phyloP scores from a whole-genome alignment of 2,888 invertebrate genomes.

The Chloroclysta siterata region DNA sequence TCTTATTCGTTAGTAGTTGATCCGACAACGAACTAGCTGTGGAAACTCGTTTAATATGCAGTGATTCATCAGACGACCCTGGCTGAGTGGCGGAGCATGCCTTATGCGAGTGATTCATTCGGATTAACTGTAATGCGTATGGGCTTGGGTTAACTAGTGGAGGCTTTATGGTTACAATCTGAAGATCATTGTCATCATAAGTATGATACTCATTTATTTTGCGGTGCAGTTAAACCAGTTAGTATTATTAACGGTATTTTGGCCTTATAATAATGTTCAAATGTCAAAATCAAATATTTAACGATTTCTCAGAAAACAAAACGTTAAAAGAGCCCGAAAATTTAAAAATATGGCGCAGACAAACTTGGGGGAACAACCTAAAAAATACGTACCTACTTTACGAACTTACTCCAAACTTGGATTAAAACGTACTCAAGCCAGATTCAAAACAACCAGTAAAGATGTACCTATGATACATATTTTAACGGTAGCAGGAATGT shows the following conservation, averaged over 20 bases:
- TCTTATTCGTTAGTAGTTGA: not conserved
- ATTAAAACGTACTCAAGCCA: not conserved
- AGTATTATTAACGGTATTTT: too few relatives aligned
- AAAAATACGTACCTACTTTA: too few relatives aligned
- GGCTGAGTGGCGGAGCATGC: slow-evolving; percentile 32
- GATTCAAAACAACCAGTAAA: too few relatives aligned
- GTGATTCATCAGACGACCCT: slow-evolving; percentile 38
- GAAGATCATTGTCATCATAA: not conserved
- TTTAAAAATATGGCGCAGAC: too few relatives aligned
- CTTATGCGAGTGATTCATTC: slow-evolving; percentile 42
- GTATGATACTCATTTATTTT: not conserved
- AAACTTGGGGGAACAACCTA: too few relatives aligned
- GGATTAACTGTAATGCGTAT: slow-evolving; percentile 40
- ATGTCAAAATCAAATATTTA: too few relatives aligned
- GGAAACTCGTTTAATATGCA: slow-evolving; percentile 26
- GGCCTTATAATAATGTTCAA: too few relatives aligned
- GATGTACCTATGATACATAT: too few relatives aligned
- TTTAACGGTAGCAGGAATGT: too few relatives aligned
- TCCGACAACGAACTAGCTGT: slow-evolving; percentile 6
- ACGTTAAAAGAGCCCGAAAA: too few relatives aligned
- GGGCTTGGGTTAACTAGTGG: slow-evolving; percentile 23
- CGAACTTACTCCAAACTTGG: too few relatives aligned
- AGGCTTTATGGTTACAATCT: not conserved
- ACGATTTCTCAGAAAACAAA: too few relatives aligned
- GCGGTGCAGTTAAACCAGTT: not conserved